Base-by-base conservation (phyloP, 2,888 invertebrate species). In the Zelleria hepariella region DNA sequence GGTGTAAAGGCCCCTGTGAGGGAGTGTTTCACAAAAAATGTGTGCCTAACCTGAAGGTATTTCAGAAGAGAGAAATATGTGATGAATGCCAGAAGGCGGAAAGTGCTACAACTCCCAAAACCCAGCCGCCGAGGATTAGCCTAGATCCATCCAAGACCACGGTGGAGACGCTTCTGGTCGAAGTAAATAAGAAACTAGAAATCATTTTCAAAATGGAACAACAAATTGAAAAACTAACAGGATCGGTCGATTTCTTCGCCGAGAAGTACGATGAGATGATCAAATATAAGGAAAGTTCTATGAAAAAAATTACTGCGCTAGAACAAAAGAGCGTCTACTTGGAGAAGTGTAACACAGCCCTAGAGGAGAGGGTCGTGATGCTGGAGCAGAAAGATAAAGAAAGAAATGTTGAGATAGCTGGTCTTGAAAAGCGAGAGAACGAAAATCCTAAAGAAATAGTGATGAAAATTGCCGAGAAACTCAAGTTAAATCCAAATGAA, bases 321-420 rank as follows among this genome's bases (percentile, higher is more conserved):
- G 61, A 62, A 8, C 58, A 60, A n/a, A 60, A 60, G 59, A 58
- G 57, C 26, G 20, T 61, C 1, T 63, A 60, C 18, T 23, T 62
- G 15, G 62, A 62, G 51, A 63, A 62, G 32, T 63, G 27, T 21
- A 63, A 62, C 21, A 63, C 59, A 58, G 62, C 62, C 15, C 32
- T 63, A 8, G 62, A 63, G 42, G 63, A 63, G 20, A 58, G 63
- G 48, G 49, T 63, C 18, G 51, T 57, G 10, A 59, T 57, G 20
- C 23, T 63, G 24, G 61, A 64, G 24, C 57, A 49, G 21, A 58
- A 57, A 8, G 61, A 61, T 0, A 61, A 62, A 56, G 60, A 61
- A 51, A 61, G 32, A 15, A 58, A 58, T 51, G 51, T 58, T 5
- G 58, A 58, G 32, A 58, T 58, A 5, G 21, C 24, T 20, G 49